Evolutionary conservation across 2,113 vertebrate genomes (phyloP).

Genomic region (Hyla sarda): DNA sequence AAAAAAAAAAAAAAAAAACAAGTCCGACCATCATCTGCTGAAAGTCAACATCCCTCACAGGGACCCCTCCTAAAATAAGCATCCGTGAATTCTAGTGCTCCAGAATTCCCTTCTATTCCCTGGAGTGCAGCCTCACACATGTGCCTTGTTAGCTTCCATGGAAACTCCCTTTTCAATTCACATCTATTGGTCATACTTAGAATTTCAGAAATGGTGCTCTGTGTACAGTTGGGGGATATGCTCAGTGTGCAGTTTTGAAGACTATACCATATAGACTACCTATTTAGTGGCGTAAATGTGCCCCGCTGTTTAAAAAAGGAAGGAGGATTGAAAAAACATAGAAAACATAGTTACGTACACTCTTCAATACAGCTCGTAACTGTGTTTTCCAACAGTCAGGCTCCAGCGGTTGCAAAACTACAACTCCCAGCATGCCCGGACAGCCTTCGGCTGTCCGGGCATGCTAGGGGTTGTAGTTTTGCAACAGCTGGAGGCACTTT

Average conservation of each 20-base stretch:
- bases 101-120: background rate
- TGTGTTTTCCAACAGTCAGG: no score
- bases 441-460: no score
- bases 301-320: no score
- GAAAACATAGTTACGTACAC: no score
- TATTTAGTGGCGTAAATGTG: background rate
- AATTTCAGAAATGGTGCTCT: background rate
- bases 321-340: no score
- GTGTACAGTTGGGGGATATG: background rate
- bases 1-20: no score
- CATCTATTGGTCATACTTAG: background rate
- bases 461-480: no score
- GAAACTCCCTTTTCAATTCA: background rate
- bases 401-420: no score
- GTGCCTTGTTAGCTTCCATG: slow-evolving; percentile 1
- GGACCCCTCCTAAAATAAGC: background rate
- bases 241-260: background rate
- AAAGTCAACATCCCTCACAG: background rate
- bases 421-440: no score
- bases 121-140: background rate
- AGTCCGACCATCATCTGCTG: background rate
- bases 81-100: background rate
- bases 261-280: background rate
- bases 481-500: no score
- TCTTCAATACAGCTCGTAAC: no score